Base-by-base conservation (phyloP, 2,888 invertebrate species). In the Drosophila tripunctata region DNA sequence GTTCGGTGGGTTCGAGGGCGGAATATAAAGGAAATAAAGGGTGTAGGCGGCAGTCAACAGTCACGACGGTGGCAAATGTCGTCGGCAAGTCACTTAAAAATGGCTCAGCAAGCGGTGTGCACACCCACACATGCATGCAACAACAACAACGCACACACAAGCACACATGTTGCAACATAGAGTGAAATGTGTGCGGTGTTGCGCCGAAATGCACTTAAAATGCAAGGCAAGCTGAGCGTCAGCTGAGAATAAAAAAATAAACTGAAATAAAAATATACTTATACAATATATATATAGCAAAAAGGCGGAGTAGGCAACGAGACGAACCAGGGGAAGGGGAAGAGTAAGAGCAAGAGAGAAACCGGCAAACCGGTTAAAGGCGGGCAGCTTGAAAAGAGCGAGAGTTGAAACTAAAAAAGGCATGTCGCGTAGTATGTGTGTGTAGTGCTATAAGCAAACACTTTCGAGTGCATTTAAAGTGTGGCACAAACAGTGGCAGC, bases 391-490 rank as follows among this genome's bases (percentile, higher is more conserved):
- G 33, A 67, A 67, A 71, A 54, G 67, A 65, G 58, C 70, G 43
- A 68, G 52, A 41, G 43, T 66, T 54, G 36, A 69, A 71, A 71
- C 74, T 71, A 79, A 78, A 71, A 66, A 79, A 60, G n/a, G n/a
- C 77, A 62, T 77, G 77, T 74, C 65, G 45, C 12, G 44, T 54
- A 12, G 38, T 48, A 41, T 55, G 52, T 58, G 30, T 68, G 51
- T 71, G 45, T 58, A 85, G 83, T 79, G 72, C 67, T 77, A 82
- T 79, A 77, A 82, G 86, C 81, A 82, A 82, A 82, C 81, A 82
- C 75, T 69, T 79, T 79, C 67, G 66, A 82, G 81, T 85, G 86
- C 83, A 82, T 82, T 85, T 82, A 85, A 85, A 82, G 86, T 82
- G 77, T 72, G 81, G 79, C 79, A 79, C 79, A 76, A 79, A 79